phyloP scores from a whole-genome alignment of 2,888 invertebrate species.

The Cryptocephalus primarius region DNA sequence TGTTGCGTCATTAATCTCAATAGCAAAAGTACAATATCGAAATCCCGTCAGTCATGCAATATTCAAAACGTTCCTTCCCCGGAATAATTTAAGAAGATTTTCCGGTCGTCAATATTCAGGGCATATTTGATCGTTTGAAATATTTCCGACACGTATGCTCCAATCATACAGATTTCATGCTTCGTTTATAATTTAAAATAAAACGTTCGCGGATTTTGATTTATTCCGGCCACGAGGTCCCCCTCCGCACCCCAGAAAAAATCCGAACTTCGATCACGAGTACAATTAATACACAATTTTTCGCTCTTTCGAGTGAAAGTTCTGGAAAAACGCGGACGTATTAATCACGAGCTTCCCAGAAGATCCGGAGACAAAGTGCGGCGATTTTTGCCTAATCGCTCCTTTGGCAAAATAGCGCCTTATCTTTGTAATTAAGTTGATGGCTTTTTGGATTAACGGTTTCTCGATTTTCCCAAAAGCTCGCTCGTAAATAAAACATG shows the following conservation, averaged over 20 bases:
- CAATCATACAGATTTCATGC: constrained; percentile 13
- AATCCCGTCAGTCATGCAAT: constrained; percentile 10
- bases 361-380: background rate
- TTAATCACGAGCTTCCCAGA: background rate
- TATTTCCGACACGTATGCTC: constrained; percentile 12
- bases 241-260: too few relatives aligned
- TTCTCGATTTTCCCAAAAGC: constrained; percentile 8
- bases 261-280: too few relatives aligned
- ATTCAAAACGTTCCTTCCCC: constrained; percentile 10
- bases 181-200: constrained; percentile 6
- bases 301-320: too few relatives aligned
- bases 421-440: constrained; percentile 15
- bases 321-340: background rate
- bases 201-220: too few relatives aligned
- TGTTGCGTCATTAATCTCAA: constrained; percentile 11
- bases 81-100: constrained; percentile 11
- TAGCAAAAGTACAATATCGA: constrained; percentile 9
- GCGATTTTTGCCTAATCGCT: background rate
- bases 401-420: constrained; percentile 2
- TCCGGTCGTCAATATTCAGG: constrained; percentile 11
- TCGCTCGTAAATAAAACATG: constrained; percentile 11
- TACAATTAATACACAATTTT: too few relatives aligned
- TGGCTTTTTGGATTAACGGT: constrained; percentile 13
- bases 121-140: constrained; percentile 8
- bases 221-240: too few relatives aligned